Evolutionary conservation across 2,888 invertebrate genomes (phyloP).

Genomic region (Caprella mutica): DNA sequence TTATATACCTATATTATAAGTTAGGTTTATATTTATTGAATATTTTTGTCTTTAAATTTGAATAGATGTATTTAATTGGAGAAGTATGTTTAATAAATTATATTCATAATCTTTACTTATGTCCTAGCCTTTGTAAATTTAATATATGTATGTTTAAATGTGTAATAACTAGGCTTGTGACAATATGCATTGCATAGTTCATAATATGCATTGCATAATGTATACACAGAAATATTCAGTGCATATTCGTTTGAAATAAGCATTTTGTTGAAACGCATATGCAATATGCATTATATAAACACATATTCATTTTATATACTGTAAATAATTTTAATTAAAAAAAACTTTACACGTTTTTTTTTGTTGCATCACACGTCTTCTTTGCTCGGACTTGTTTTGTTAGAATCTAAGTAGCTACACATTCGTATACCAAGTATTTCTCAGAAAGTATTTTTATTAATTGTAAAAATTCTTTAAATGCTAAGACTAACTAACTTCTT

Average conservation of each 20-base stretch:
- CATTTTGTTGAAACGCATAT: slow-evolving; percentile 9
- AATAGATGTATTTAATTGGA: slow-evolving; percentile 13
- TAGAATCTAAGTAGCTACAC: too few species aligned
- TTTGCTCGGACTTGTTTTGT: too few species aligned
- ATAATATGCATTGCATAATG: slow-evolving; percentile 7
- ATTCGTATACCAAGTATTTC: too few species aligned
- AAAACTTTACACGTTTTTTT: too few species aligned
- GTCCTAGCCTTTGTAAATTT: not conserved
- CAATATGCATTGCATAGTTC: too few species aligned
- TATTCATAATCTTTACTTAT: not conserved
- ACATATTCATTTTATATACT: not conserved
- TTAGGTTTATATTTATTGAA: slow-evolving; percentile 1
- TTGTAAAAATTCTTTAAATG: too few species aligned
- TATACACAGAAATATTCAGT: slow-evolving; percentile 10
- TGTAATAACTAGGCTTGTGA: too few species aligned
- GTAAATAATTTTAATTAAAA: too few species aligned
- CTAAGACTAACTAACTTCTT: too few species aligned
- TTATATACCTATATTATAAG: not conserved
- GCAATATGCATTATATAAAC: slow-evolving; percentile 7
- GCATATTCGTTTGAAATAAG: too few species aligned
- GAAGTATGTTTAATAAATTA: not conserved
- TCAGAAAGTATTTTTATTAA: too few species aligned
- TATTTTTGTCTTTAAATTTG: slow-evolving; percentile 2
- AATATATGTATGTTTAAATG: slow-evolving; percentile 12
- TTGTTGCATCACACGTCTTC: too few species aligned